These are phyloP conservation scores for Drosophila tropicalis DNA, from an alignment of 1,140 invertebrate genomes.

Conservation along the genomic window DNA sequence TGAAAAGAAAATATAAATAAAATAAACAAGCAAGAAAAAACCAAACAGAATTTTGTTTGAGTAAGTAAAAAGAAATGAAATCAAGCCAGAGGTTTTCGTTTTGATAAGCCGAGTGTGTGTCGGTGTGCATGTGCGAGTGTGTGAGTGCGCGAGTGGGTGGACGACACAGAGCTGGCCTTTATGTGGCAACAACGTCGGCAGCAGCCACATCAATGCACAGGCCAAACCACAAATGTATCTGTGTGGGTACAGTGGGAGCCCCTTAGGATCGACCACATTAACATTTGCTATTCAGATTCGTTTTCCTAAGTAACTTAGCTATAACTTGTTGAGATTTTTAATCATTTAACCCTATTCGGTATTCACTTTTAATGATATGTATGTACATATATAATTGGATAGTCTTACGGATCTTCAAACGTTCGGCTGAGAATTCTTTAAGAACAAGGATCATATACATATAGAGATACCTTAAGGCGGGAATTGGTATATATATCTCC, in stretches of 20 bases:
- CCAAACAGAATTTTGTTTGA: conserved; percentile 6
- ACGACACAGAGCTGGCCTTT: conserved; percentile 8
- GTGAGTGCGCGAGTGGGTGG: not conserved
- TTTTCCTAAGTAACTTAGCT: too few relatives aligned
- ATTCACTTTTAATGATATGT: too few relatives aligned
- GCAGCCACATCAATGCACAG: conserved; percentile 47
- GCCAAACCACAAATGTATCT: conserved; percentile 24
- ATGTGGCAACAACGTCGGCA: conserved; percentile 14
- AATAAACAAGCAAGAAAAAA: too few relatives aligned
- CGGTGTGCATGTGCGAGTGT: not conserved
- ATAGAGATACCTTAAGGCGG: too few relatives aligned
- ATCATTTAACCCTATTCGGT: too few relatives aligned
- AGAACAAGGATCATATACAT: too few relatives aligned
- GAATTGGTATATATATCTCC: too few relatives aligned
- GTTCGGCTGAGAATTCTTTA: too few relatives aligned
- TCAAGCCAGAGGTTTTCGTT: not conserved
- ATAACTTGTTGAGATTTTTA: too few relatives aligned
- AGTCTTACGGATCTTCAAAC: too few relatives aligned
- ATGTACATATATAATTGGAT: too few relatives aligned
- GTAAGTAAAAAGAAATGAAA: not conserved
- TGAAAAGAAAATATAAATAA: not conserved
- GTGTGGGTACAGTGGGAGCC: conserved; percentile 10
- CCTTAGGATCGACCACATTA: not conserved
- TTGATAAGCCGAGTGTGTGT: conserved; percentile 2
- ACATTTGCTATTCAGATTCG: not conserved